Base-by-base conservation (phyloP, 2,797 vertebrate genomes). In the Amniataba percoides region DNA sequence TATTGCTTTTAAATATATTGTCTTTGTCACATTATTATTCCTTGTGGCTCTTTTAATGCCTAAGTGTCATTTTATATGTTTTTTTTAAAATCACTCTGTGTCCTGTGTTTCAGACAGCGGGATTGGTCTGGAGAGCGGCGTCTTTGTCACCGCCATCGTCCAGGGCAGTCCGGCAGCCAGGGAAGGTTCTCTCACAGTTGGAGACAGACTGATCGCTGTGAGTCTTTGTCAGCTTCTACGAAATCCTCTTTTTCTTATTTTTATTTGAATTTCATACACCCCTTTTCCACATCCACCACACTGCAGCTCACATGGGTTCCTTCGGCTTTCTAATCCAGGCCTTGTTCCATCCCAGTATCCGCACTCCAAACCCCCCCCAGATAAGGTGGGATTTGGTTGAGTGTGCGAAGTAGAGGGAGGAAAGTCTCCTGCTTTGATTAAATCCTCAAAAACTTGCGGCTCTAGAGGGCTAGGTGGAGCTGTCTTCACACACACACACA, bases 161-260 rank as follows among this genome's bases (percentile, higher is more conserved):
- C 96, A 97, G 0, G 97, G 97, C 72, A 98, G 97, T 79, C 97
- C 97, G 1, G 97, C 98, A 49, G 96, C 97, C 89, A 96, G 95
- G 89, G 98, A 99, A 53, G 97, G 97, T 27, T 97, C 97, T 61
- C 97, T 99, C 60, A 86, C 94, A 2, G 95, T 96, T 45, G 97
- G 98, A 92, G 97, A 99, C 85, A 95, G 98, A 90, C 96, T 99
- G 63, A 97, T 98, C 23, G 97, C 98, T 68, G 98, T 99, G 93
- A 98, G 97, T 97, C 71, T 75, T 23, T 43, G 31, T 74, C 55
- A n/a, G 36, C 51, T 58, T 80, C 61, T 59, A 18, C n/a, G 14
- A 80, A 81, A 70, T 80, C 58, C 69, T 67, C 15, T 43, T 73
- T 34, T 43, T 16, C 7, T 39, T 31, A 31, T 9, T 42, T 15